Evolutionary conservation across 2,113 vertebrate genomes (phyloP).

Genomic region (Hystrix brachyura): DNA sequence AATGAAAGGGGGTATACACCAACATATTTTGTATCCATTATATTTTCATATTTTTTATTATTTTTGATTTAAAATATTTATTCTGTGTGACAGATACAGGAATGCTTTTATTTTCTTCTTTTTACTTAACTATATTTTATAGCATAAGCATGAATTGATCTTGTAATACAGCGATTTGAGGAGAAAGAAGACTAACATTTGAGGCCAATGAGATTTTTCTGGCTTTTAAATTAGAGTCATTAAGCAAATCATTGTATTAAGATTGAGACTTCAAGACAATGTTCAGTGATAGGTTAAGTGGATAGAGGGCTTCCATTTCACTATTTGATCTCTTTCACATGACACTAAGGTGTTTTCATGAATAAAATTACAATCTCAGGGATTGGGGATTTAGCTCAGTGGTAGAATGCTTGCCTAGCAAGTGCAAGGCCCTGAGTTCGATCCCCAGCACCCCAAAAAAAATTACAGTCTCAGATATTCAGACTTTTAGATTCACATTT

Average conservation of each 20-base stretch:
- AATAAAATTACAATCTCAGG: slow-evolving; percentile 67
- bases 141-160: background rate
- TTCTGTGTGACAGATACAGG: background rate
- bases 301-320: background rate
- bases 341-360: slow-evolving; percentile 65
- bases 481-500: slow-evolving; percentile 75
- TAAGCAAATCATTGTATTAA: slow-evolving; percentile 36
- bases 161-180: slow-evolving; percentile 46
- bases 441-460: background rate
- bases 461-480: slow-evolving; percentile 72
- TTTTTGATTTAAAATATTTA: slow-evolving; percentile 27
- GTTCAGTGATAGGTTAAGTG: background rate
- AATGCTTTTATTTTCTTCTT: slow-evolving; percentile 27
- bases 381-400: too few species aligned
- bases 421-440: too few species aligned
- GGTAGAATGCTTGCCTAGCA: too few species aligned
- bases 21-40: background rate
- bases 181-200: slow-evolving; percentile 26
- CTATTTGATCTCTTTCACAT: background rate
- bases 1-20: background rate
- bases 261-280: slow-evolving; percentile 23
- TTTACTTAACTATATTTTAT: background rate
- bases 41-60: slow-evolving; percentile 25
- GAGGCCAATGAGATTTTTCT: background rate
- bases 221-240: slow-evolving; percentile 55